Percentiles rank a stretch among this genome's conserved stretches.
phyloP scores from a whole-genome alignment of 2,113 vertebrate species.

The Halcyon malimbica region DNA sequence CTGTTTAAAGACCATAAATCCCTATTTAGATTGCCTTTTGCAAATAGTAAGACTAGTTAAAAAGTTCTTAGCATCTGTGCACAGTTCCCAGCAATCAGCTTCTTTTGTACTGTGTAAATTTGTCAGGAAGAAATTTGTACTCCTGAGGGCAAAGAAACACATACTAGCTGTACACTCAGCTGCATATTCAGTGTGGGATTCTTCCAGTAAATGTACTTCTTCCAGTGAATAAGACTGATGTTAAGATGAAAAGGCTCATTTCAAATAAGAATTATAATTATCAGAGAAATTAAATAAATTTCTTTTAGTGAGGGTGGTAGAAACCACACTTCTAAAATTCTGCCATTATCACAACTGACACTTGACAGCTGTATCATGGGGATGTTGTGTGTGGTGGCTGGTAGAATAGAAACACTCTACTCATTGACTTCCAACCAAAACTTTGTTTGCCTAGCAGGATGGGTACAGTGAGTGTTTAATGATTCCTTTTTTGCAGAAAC shows the following conservation, averaged over 20 bases:
- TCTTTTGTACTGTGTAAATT: neutral
- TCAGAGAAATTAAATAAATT: neutral
- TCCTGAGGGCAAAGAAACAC: neutral
- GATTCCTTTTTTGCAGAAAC: neutral
- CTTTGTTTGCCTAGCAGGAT: neutral
- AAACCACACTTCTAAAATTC: neutral
- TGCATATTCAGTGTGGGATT: neutral
- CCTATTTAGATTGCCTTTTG: neutral
- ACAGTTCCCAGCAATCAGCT: neutral
- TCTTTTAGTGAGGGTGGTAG: neutral
- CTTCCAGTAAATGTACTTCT: neutral
- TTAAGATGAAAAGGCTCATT: neutral
- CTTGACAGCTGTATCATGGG: neutral
- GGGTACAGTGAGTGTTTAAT: fast-evolving
- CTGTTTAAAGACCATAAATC: neutral
- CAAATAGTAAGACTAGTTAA: neutral
- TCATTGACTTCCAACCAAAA: neutral
- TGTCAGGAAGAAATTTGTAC: neutral
- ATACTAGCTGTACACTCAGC: neutral
- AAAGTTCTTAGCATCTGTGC: neutral
- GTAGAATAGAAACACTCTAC: neutral
- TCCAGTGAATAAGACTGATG: neutral
- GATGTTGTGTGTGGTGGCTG: neutral
- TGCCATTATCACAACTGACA: neutral
- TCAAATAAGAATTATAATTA: neutral